A percentile compares a stretch with the other conserved stretches of the same genome.
phyloP scores from a whole-genome alignment of 2,888 invertebrate genomes.

The Scelioninae gen. 1 region DNA sequence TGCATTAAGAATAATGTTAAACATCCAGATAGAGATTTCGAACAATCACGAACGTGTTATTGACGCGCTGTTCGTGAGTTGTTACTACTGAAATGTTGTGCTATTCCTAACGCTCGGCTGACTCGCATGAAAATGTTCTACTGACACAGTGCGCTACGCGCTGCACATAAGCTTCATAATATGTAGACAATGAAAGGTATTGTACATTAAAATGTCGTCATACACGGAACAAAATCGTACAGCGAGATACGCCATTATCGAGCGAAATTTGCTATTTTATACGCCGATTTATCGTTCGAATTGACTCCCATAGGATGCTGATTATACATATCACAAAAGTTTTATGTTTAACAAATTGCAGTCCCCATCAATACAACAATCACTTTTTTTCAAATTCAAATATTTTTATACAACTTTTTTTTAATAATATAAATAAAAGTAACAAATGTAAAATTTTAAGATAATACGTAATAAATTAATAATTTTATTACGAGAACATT shows the following conservation, averaged over 20 bases:
- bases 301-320: conserved; percentile 14
- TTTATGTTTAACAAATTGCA: conserved; percentile 29
- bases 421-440: background rate
- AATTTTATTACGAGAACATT: background rate
- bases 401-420: background rate
- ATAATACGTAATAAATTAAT: background rate
- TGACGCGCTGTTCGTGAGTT: conserved; percentile 64
- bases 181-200: conserved; percentile 45
- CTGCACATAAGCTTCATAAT: conserved; percentile 28
- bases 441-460: background rate
- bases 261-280: conserved; percentile 39
- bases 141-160: conserved; percentile 44
- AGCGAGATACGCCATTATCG: conserved; percentile 20
- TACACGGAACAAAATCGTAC: conserved; percentile 24
- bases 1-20: conserved; percentile 39
- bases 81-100: conserved; percentile 70
- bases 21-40: conserved; percentile 47
- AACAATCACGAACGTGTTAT: conserved; percentile 46
- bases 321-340: conserved; percentile 7
- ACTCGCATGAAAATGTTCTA: conserved; percentile 53
- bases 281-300: conserved; percentile 34
- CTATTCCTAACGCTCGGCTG: conserved; percentile 55
- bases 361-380: background rate
- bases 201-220: conserved; percentile 39
- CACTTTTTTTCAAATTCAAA: background rate